These are phyloP conservation scores for Megamerina dolium DNA, from an alignment of 2,888 invertebrate genomes.

Conservation along the genomic window DNA sequence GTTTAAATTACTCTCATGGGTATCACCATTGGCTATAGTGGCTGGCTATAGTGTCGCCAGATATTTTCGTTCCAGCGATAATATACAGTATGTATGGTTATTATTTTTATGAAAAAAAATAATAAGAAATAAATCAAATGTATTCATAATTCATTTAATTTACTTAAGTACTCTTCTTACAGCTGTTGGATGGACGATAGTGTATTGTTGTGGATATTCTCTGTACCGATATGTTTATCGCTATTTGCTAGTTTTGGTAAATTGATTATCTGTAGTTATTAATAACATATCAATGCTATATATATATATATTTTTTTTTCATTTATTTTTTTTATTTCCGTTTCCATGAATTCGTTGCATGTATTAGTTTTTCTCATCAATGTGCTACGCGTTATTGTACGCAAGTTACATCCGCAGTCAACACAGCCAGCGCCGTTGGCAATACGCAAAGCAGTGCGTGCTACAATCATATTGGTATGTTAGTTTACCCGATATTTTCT, in stretches of 20 bases:
- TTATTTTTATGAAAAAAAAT: too few relatives aligned
- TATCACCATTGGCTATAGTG: slow-evolving; percentile 54
- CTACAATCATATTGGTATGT: slow-evolving; percentile 62
- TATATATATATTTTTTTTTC: not conserved
- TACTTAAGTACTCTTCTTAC: too few relatives aligned
- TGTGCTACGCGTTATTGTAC: slow-evolving; percentile 59
- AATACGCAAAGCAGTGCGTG: slow-evolving; percentile 62
- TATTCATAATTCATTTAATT: too few relatives aligned
- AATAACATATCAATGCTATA: not conserved
- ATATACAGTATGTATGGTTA: slow-evolving; percentile 51
- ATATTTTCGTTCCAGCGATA: slow-evolving; percentile 50
- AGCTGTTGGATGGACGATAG: slow-evolving; percentile 67
- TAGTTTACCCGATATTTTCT: not conserved
- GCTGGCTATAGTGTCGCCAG: slow-evolving; percentile 47
- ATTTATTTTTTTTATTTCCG: not conserved
- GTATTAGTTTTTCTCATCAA: slow-evolving; percentile 59
- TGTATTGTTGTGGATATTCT: slow-evolving; percentile 59
- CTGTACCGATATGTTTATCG: slow-evolving; percentile 57
- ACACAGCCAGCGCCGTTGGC: slow-evolving; percentile 57
- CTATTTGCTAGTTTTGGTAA: slow-evolving; percentile 56
- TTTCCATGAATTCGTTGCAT: too few relatives aligned
- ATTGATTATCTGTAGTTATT: not conserved
- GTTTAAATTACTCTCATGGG: slow-evolving; percentile 68
- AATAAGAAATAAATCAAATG: too few relatives aligned
- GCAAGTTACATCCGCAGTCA: slow-evolving; percentile 59